phyloP scores from a whole-genome alignment of 2,113 vertebrate genomes.

The Corynorhinus townsendii region DNA sequence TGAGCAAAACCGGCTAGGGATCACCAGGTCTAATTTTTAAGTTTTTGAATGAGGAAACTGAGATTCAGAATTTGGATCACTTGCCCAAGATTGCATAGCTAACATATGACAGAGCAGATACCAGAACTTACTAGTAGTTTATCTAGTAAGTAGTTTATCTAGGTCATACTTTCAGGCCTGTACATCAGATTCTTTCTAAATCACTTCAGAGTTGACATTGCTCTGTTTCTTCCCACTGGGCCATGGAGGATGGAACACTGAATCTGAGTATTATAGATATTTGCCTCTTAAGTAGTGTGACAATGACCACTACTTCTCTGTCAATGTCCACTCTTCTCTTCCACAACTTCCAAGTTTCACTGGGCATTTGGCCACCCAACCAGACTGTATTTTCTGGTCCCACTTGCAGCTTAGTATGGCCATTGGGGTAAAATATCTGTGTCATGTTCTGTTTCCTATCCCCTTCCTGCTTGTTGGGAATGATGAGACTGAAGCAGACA shows the following conservation, averaged over 20 bases:
- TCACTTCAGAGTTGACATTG: not conserved
- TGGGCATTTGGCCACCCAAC: not conserved
- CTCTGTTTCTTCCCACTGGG: not conserved
- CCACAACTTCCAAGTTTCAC: not conserved
- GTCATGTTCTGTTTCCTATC: not conserved
- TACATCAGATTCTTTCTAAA: not conserved
- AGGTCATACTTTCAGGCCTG: too few relatives aligned
- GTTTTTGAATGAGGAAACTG: not conserved
- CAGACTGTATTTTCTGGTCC: not conserved
- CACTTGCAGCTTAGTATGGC: not conserved
- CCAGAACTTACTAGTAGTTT: not conserved
- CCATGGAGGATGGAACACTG: not conserved
- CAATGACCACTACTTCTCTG: not conserved
- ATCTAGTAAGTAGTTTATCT: not conserved
- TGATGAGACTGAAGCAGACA: not conserved
- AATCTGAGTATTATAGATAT: not conserved
- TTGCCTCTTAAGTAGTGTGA: not conserved
- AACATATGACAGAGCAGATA: not conserved
- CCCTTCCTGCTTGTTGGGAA: not conserved
- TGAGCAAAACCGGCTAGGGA: too few relatives aligned
- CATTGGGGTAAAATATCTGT: not conserved
- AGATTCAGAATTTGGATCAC: not conserved
- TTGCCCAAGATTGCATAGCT: not conserved
- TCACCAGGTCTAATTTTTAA: not conserved
- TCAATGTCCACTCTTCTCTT: not conserved